Evolutionary conservation across 35 echinoderm and acorn worm genomes (phyloP).

Genomic region (Ptychodera flava): DNA sequence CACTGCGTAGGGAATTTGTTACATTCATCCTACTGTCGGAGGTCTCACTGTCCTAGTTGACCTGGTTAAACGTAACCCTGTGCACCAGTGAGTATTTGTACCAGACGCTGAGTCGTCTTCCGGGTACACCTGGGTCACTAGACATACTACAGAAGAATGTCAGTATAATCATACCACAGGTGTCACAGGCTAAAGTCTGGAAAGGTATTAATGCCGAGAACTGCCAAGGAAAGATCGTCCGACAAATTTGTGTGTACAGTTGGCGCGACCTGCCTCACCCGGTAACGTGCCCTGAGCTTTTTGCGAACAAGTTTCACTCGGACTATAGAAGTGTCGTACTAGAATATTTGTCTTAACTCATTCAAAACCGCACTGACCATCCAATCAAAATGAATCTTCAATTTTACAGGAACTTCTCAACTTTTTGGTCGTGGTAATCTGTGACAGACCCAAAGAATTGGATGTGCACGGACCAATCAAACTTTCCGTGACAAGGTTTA

Average conservation of each 20-base stretch:
- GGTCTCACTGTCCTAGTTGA: constrained; percentile 35
- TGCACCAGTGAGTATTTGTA: constrained; percentile 63
- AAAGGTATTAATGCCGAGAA: constrained; percentile 8
- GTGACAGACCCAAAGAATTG: too few relatives aligned
- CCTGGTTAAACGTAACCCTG: constrained; percentile 55
- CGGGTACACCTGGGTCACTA: constrained; percentile 40
- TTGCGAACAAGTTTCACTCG: constrained; percentile 71
- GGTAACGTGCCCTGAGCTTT: constrained; percentile 31
- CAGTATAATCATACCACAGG: constrained; percentile 46
- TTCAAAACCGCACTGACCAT: constrained; percentile 50
- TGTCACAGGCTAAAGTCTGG: constrained; percentile 45
- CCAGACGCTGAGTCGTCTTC: too few relatives aligned
- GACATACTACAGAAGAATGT: constrained; percentile 37
- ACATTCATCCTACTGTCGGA: constrained; percentile 41
- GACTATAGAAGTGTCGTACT: constrained; percentile 45
- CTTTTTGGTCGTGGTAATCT: too few relatives aligned
- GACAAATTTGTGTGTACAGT: constrained; percentile 49
- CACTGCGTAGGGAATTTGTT: constrained; percentile 39
- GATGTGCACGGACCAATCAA: too few relatives aligned
- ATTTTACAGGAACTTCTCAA: too few relatives aligned
- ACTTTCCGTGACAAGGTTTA: too few relatives aligned
- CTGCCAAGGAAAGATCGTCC: constrained; percentile 53
- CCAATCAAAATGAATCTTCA: constrained; percentile 33
- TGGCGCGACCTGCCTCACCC: constrained; percentile 43
- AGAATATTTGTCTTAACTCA: constrained; percentile 48